Base-by-base conservation (phyloP, 2,113 vertebrate genomes). In the Ibidorhyncha struthersii region DNA sequence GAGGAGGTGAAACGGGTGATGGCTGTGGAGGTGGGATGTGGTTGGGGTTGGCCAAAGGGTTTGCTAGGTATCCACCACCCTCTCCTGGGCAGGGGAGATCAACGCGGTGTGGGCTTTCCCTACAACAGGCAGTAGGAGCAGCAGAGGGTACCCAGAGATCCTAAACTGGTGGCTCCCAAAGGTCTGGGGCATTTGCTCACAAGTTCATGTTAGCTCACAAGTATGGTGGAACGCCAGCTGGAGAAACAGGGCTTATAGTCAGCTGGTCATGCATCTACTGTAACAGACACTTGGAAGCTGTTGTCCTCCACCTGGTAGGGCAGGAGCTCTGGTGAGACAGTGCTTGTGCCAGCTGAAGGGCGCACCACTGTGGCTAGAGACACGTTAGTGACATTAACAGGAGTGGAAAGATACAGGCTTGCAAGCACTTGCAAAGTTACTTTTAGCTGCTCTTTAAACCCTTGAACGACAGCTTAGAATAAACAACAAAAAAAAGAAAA, bases 161-260 rank as follows among this genome's bases (percentile, higher is more conserved):
- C 43, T 59, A 59, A 71, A 41, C 34, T 1, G 3, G 41, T 14
- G 47, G 9, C 55, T 63, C 21, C 30, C 52, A 77, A 59, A 65
- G 43, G 34, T 82, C 70, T 59, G 50, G 38, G 10, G 10, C 30
- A 18, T 86, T 63, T 77, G 43, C 38, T 76, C 8, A 32, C 0
- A 0, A 29, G 14, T 17, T 4, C 18, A 29, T 1, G 4, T 43
- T 36, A 56, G 41, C 47, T 82, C 25, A 63, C 0, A 0, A 71
- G 34, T 9, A 5, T 34, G 26, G 47, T 38, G 65, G 43, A 61
- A n/a, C 20, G 56, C 66, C 53, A 56, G 4, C n/a, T 61, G 66
- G 32, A 73, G 59, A 56, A 61, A n/a, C 3, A 55, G 6, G 13
- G 12, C 21, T 79, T 79, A 34, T 12, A 52, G 53, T 30, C 6